phyloP scores from a whole-genome alignment of 2,888 invertebrate genomes.

The Ochropleura leucogaster region DNA sequence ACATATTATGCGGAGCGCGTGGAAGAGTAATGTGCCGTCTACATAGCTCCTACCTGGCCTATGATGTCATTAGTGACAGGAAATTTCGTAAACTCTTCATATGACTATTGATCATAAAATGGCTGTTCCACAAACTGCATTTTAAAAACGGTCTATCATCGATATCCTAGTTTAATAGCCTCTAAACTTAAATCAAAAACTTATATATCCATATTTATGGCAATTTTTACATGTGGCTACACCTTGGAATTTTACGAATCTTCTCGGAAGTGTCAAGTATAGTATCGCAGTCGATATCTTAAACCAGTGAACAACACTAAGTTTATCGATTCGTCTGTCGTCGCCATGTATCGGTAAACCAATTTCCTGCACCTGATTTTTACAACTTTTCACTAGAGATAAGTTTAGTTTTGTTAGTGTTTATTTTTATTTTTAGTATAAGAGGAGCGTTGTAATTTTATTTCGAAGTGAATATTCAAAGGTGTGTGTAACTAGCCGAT shows the following conservation, averaged over 20 bases:
- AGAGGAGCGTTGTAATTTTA: conserved; percentile 22
- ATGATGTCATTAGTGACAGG: neutral
- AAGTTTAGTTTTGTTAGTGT: conserved; percentile 32
- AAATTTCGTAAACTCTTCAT: neutral
- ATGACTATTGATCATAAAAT: conserved; percentile 4
- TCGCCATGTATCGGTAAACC: conserved; percentile 55
- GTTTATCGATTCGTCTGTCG: conserved; percentile 54
- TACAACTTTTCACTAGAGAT: conserved; percentile 53
- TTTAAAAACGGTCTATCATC: neutral
- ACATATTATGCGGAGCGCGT: too few species aligned
- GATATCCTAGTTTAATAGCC: neutral
- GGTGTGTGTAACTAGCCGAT: neutral
- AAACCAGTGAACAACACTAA: conserved; percentile 52
- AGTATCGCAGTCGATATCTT: conserved; percentile 35
- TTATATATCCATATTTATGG: conserved; percentile 6
- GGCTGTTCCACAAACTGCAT: neutral
- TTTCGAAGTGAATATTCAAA: neutral
- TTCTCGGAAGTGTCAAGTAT: conserved; percentile 25
- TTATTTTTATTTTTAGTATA: conserved; percentile 19
- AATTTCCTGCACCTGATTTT: conserved; percentile 63
- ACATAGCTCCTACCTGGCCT: too few species aligned
- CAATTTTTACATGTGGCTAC: conserved; percentile 28
- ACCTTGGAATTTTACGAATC: conserved; percentile 42
- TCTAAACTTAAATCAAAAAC: neutral
- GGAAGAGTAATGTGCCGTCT: too few species aligned